Percentiles rank a stretch among this genome's conserved stretches.
Evolutionary conservation across 1,140 invertebrate genomes (phyloP).

Genomic region (Sycophila sp.): DNA sequence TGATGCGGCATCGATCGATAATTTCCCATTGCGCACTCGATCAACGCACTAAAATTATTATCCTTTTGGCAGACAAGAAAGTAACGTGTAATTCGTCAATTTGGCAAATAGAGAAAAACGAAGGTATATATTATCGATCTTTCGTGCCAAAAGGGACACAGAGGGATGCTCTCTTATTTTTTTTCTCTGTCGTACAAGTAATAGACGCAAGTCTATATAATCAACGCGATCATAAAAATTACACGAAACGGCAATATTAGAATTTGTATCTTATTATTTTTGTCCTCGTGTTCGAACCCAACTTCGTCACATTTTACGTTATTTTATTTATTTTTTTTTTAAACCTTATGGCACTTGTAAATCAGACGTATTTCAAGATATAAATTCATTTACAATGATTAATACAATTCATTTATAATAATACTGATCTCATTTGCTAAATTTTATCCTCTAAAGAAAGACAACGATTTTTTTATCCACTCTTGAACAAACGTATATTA

Average conservation of each 20-base stretch:
- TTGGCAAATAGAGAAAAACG: conserved; percentile 30
- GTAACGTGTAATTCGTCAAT: conserved; percentile 21
- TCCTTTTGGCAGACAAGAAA: conserved; percentile 17
- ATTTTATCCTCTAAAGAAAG: conserved; percentile 27
- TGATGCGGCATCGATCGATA: background rate
- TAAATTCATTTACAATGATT: conserved; percentile 24
- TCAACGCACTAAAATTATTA: background rate
- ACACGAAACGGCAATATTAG: conserved; percentile 1
- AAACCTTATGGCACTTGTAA: conserved; percentile 32
- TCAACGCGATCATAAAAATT: background rate
- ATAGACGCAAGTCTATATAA: conserved; percentile 4
- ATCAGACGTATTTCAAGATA: conserved; percentile 25
- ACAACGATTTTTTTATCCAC: conserved; percentile 4
- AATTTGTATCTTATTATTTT: background rate
- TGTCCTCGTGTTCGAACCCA: background rate
- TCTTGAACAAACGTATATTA: conserved; percentile 4
- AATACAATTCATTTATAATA: conserved; percentile 29
- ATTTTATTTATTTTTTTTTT: too few relatives aligned
- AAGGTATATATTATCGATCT: conserved; percentile 19
- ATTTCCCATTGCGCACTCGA: background rate
- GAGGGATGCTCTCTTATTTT: background rate
- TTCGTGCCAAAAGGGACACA: conserved; percentile 9
- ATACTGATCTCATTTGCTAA: conserved; percentile 35
- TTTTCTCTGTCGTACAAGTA: too few relatives aligned
- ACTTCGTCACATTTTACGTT: too few relatives aligned